Evolutionary conservation across 2,113 vertebrate species (phyloP).

Genomic region (Eulemur rufifrons): DNA sequence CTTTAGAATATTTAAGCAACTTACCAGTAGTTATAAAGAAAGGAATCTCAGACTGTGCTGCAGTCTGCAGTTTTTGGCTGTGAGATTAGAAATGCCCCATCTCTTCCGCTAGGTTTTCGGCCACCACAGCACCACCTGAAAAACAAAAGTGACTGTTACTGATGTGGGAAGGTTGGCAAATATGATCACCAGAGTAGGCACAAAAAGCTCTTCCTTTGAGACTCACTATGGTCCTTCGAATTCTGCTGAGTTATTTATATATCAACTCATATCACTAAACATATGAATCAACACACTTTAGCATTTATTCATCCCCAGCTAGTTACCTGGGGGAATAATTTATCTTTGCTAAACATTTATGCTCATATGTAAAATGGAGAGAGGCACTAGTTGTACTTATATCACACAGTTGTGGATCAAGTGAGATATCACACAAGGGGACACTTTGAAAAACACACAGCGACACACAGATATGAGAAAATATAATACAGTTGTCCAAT

Average conservation of each 20-base stretch:
- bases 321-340: background rate
- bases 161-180: background rate
- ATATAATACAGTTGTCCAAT: background rate
- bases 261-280: background rate
- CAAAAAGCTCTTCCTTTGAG: background rate
- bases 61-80: background rate
- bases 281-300: background rate
- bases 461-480: background rate
- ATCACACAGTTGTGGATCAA: background rate
- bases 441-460: background rate
- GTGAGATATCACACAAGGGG: background rate
- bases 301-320: background rate
- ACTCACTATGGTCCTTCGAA: background rate
- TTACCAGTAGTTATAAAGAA: background rate
- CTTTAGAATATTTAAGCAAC: background rate
- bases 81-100: background rate
- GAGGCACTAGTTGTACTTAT: rapidly evolving
- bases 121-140: background rate
- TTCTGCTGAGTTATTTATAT: background rate
- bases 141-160: background rate
- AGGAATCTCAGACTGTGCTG: background rate
- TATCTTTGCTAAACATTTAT: background rate
- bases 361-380: background rate
- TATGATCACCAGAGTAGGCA: background rate
- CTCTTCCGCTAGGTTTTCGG: background rate